phyloP scores from a whole-genome alignment of 1,140 invertebrate species.

The Mycetomoellerius zeteki region DNA sequence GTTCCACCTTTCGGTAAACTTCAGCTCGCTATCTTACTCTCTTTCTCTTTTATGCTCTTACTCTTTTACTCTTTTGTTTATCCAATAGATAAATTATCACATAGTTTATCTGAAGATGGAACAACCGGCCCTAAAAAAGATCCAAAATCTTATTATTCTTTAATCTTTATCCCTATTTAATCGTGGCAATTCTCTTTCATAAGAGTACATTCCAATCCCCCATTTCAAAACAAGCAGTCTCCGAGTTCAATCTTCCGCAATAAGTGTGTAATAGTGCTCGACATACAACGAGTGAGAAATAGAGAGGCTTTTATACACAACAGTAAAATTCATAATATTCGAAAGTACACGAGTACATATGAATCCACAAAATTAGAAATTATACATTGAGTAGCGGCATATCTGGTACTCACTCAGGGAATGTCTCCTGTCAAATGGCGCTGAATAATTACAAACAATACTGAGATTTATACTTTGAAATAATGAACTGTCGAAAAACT shows the following conservation, averaged over 20 bases:
- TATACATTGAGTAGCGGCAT: slow-evolving; percentile 87
- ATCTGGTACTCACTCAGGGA: slow-evolving; percentile 87
- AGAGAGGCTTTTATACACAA: slow-evolving; percentile 57
- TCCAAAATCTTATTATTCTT: neutral
- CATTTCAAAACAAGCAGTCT: slow-evolving; percentile 76
- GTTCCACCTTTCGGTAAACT: too few relatives aligned
- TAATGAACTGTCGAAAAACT: slow-evolving; percentile 83
- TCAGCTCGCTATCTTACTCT: too few relatives aligned
- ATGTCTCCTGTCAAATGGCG: slow-evolving; percentile 87
- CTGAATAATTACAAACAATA: slow-evolving; percentile 87
- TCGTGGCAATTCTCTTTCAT: slow-evolving; percentile 10
- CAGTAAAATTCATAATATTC: slow-evolving; percentile 54
- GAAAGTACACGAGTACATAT: slow-evolving; percentile 76
- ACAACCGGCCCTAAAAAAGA: neutral
- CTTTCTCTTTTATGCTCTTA: too few relatives aligned
- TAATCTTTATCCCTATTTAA: neutral
- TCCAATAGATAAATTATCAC: too few relatives aligned
- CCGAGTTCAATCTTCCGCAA: slow-evolving; percentile 71
- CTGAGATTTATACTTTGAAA: slow-evolving; percentile 87
- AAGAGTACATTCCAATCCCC: slow-evolving; percentile 14
- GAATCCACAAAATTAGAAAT: slow-evolving; percentile 84
- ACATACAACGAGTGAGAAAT: slow-evolving; percentile 84
- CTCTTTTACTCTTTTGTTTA: too few relatives aligned
- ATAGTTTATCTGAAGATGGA: too few relatives aligned
- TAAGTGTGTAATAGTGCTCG: slow-evolving; percentile 80